These are phyloP conservation scores for Pediacus dermestoides DNA, from an alignment of 2,888 invertebrate genomes.

Conservation along the genomic window DNA sequence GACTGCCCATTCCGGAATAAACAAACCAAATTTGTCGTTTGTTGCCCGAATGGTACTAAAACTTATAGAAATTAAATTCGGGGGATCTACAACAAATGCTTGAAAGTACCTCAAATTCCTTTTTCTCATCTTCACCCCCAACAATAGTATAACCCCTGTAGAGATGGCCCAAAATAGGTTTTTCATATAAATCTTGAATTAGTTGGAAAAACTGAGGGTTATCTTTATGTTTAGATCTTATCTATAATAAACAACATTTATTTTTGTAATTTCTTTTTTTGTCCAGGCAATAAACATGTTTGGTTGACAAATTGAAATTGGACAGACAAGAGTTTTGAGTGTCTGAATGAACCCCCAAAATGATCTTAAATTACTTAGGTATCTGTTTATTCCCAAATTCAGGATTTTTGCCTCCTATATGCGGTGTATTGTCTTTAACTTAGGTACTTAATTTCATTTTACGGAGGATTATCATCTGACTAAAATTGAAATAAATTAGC, in stretches of 20 bases:
- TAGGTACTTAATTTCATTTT: too few relatives aligned
- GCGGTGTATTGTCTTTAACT: too few relatives aligned
- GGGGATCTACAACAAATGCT: neutral
- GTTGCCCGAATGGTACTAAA: constrained; percentile 44
- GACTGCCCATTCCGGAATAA: constrained; percentile 74
- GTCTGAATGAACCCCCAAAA: too few relatives aligned
- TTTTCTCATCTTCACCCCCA: constrained; percentile 37
- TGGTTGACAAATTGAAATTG: too few relatives aligned
- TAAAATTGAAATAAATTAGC: too few relatives aligned
- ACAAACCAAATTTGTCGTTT: constrained; percentile 62
- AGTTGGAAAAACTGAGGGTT: constrained; percentile 51
- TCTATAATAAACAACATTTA: constrained; percentile 35
- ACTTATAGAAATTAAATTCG: constrained; percentile 12
- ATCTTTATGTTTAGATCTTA: constrained; percentile 56
- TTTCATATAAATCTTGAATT: constrained; percentile 51
- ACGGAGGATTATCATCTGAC: too few relatives aligned
- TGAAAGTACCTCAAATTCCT: constrained; percentile 40
- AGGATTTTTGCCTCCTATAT: too few relatives aligned
- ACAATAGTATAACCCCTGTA: constrained; percentile 61
- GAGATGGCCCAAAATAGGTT: constrained; percentile 57
- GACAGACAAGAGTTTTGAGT: too few relatives aligned
- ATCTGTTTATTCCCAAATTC: too few relatives aligned
- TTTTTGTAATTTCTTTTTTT: too few relatives aligned
- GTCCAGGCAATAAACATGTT: too few relatives aligned
- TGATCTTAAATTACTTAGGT: too few relatives aligned